A percentile compares a stretch with the other conserved stretches of the same genome.
These are phyloP conservation scores for Campylorhamphus procurvoides DNA, from an alignment of 2,113 vertebrate genomes.

Conservation along the genomic window DNA sequence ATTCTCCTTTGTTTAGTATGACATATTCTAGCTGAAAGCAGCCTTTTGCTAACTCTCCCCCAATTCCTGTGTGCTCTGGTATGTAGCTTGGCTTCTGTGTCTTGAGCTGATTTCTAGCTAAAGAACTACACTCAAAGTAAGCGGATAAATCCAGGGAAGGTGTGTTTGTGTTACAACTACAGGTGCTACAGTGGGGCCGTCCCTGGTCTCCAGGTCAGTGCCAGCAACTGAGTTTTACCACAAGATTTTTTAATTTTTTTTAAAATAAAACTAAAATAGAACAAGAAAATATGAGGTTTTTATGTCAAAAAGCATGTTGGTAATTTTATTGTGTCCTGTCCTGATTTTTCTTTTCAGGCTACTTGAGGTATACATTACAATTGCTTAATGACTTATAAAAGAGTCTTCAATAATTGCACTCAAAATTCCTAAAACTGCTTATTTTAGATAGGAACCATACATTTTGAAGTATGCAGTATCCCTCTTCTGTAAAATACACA, in stretches of 20 bases:
- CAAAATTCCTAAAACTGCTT: neutral
- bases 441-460: neutral
- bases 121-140: neutral
- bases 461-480: neutral
- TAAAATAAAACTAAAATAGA: neutral
- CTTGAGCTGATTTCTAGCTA: neutral
- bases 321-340: neutral
- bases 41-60: neutral
- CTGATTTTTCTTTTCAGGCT: neutral
- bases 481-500: neutral
- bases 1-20: accelerated
- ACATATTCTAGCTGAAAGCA: neutral
- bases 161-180: neutral
- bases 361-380: neutral
- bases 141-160: neutral
- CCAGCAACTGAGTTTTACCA: neutral
- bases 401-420: neutral
- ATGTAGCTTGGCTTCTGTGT: neutral
- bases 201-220: neutral
- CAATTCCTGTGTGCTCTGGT: accelerated
- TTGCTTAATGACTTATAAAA: neutral
- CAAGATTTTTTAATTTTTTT: neutral
- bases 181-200: neutral
- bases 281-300: neutral
- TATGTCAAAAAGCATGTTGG: neutral